phyloP scores from a whole-genome alignment of 2,888 invertebrate species.

The Drosophila ezoana region DNA sequence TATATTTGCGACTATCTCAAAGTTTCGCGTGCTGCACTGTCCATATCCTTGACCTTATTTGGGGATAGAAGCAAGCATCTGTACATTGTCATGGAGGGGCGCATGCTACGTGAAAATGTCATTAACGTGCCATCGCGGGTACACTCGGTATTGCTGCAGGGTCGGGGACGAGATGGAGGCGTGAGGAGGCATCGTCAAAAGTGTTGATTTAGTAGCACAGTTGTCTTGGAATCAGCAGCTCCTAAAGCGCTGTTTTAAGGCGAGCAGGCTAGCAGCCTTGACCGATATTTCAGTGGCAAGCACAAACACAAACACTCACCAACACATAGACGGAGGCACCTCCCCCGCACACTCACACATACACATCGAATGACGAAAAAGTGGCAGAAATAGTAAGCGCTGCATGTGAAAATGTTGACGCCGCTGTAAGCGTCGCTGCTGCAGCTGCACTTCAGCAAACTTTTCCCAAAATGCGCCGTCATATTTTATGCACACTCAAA shows the following conservation, averaged over 20 bases:
- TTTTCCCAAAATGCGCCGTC: constrained; percentile 53
- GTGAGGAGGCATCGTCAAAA: constrained; percentile 32
- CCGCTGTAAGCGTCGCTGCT: constrained; percentile 25
- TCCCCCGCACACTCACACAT: constrained; percentile 7
- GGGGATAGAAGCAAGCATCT: constrained; percentile 22
- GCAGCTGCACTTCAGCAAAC: constrained; percentile 40
- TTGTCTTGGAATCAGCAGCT: constrained; percentile 44
- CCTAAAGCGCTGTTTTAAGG: constrained; percentile 56
- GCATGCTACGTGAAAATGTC: constrained; percentile 51
- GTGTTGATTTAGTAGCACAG: constrained; percentile 62
- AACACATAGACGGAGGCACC: not conserved
- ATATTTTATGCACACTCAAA: constrained; percentile 60
- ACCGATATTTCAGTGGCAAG: constrained; percentile 69
- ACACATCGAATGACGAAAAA: constrained; percentile 44
- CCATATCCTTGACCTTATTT: constrained; percentile 72
- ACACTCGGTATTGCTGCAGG: constrained; percentile 23
- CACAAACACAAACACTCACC: constrained; percentile 50
- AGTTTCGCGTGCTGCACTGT: constrained; percentile 36
- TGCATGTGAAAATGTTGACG: constrained; percentile 47
- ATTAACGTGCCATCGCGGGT: constrained; percentile 50
- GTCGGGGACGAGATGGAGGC: not conserved
- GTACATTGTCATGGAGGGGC: constrained; percentile 51
- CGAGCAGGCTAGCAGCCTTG: constrained; percentile 61
- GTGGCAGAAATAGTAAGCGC: constrained; percentile 48
- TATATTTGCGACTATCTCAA: constrained; percentile 12